Conservation (phyloP, 1,140 invertebrate species). For the Mylabris phalerata region DNA sequence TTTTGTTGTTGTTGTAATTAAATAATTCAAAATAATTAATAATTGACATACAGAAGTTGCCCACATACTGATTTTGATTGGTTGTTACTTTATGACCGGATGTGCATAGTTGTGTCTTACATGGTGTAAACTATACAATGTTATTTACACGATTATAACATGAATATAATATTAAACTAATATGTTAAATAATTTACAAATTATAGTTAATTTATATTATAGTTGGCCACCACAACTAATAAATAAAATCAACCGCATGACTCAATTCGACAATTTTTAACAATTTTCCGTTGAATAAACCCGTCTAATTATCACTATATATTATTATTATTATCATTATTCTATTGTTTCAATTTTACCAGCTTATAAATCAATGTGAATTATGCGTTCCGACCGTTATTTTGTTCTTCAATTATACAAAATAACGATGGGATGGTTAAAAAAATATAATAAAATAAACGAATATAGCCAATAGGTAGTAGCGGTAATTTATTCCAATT, state of each 20-base stretch:
- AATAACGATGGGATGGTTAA: not conserved
- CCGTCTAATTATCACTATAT: conserved; percentile 3
- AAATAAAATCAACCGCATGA: not conserved
- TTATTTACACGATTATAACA: conserved; percentile 17
- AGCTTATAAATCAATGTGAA: not conserved
- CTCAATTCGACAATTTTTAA: not conserved
- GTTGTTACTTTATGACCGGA: conserved; percentile 17
- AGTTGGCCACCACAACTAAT: not conserved
- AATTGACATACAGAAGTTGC: conserved; percentile 13
- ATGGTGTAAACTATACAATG: conserved; percentile 15
- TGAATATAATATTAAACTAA: conserved; percentile 15
- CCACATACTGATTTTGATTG: conserved; percentile 19
- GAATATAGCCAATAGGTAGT: too few species aligned
- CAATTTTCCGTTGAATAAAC: not conserved
- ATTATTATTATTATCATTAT: too few species aligned
- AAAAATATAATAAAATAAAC: too few species aligned
- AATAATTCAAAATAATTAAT: conserved; percentile 14
- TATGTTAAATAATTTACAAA: not conserved
- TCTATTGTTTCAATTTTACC: too few species aligned
- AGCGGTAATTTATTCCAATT: too few species aligned
- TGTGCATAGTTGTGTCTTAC: conserved; percentile 6
- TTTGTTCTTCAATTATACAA: conserved; percentile 7
- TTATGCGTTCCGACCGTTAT: conserved; percentile 1
- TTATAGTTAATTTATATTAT: not conserved
- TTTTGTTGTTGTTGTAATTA: too few species aligned